Evolutionary conservation across 2,113 vertebrate species (phyloP).

Genomic region (Rynchops niger): DNA sequence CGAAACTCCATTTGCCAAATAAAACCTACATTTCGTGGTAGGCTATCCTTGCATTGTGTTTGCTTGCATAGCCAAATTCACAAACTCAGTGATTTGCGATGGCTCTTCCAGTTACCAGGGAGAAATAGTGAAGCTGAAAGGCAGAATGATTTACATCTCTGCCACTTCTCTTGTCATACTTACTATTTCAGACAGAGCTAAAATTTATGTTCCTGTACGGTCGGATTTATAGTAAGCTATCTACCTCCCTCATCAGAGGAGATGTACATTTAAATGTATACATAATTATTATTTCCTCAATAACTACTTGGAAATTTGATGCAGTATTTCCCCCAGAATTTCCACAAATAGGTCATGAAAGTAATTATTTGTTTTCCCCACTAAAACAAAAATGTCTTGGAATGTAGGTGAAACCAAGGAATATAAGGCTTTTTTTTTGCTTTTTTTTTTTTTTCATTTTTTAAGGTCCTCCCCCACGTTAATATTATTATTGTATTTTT

Average conservation of each 20-base stretch:
- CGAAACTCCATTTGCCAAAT: background rate
- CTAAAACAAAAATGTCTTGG: background rate
- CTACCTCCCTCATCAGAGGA: background rate
- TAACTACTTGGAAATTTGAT: background rate
- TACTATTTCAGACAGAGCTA: background rate
- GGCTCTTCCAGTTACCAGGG: background rate
- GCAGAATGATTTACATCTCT: background rate
- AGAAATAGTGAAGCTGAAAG: background rate
- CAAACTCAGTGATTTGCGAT: background rate
- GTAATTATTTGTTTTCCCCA: background rate
- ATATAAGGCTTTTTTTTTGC: background rate
- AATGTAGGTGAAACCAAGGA: conserved; percentile 7
- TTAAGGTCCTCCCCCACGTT: background rate
- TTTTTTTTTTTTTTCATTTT: background rate
- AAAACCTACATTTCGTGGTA: background rate
- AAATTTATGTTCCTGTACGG: background rate
- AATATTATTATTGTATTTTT: conserved; percentile 32
- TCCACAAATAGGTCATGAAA: background rate
- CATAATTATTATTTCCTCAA: conserved; percentile 10
- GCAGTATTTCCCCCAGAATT: background rate
- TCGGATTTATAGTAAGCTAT: conserved; percentile 1
- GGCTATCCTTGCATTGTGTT: background rate
- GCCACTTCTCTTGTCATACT: background rate
- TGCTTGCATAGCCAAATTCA: background rate
- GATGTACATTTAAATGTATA: background rate